Evolutionary conservation across 2,797 vertebrate genomes (phyloP), one percentile per base, ranked within the genome.

Genomic region (Nothura maculosa): DNA sequence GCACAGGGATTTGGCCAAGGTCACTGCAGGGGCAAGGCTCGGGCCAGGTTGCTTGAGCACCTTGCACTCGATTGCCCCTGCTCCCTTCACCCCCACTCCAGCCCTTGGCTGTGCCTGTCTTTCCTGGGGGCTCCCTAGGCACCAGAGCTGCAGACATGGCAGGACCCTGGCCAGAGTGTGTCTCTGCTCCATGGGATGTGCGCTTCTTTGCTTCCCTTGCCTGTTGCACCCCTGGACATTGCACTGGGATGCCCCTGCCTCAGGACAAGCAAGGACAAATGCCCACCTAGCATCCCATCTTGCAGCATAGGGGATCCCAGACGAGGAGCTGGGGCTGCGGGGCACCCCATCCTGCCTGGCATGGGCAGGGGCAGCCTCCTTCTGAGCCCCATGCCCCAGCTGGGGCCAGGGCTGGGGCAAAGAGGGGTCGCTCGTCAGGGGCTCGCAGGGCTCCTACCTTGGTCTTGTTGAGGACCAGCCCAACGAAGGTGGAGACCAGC

Each of bases 401-500:
- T 4, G 3, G 67, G 8, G 66, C 10, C 30, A 17, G 24, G 48
- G 48, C 13, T 50, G 48, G 12, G 40, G 40, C 14, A 13, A 40
- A 13, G 40, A 38, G 76, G 60, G 27, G 15, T 43, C 42, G 62
- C 73, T 34, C 17, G 17, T 80, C 32, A 10, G 81, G 78, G 57
- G n/a, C 45, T 52, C 27, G 3, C 45, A 1, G 72, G 48, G 72
- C 85, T 91, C 95, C 6, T 98, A 99, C 99, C 99, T 99, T 99
- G 93, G 98, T 98, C 97, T 99, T 99, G 98, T 99, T 99, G 89
- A 99, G 99, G 88, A 99, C 98, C 42, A 99, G 98, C 95, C 99
- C 98, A 63, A 99, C 98, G 96, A 99, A 99, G 80, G 99, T 98
- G 86, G 99, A 99, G 78, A 99, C 98, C 96, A 99, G 98, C 97